A percentile compares a stretch with the other conserved stretches of the same genome.
Conservation (phyloP, 2,113 vertebrate species). For the Hystrix brachyura region DNA sequence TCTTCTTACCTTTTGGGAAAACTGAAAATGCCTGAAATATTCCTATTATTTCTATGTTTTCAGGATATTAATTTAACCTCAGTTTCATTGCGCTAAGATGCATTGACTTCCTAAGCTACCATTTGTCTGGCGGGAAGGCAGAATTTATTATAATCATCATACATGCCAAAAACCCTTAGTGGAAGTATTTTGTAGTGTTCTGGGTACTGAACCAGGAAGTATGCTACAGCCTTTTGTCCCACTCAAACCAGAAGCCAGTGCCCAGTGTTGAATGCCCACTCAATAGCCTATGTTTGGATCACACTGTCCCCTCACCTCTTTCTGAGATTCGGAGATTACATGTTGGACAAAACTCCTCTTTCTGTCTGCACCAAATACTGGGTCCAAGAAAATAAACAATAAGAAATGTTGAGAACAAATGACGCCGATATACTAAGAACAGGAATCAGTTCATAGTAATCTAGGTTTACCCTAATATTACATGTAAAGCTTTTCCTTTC, state of each 20-base stretch:
- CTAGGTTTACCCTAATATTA: not conserved
- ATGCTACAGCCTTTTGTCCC: not conserved
- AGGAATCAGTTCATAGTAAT: not conserved
- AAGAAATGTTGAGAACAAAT: not conserved
- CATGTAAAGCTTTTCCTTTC: accelerated
- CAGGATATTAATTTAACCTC: constrained; percentile 14
- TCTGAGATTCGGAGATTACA: not conserved
- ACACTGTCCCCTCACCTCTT: not conserved
- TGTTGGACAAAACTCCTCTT: not conserved
- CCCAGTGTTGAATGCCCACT: not conserved
- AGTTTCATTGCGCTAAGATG: not conserved
- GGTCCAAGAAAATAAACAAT: not conserved
- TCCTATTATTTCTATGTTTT: not conserved
- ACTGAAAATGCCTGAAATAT: constrained; percentile 32
- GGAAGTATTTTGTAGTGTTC: not conserved
- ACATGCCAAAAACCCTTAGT: not conserved
- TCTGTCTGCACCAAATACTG: not conserved
- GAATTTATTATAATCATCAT: not conserved
- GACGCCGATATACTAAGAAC: not conserved
- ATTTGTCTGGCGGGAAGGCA: not conserved
- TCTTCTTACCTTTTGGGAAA: constrained; percentile 28
- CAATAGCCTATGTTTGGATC: not conserved
- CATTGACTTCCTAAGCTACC: constrained; percentile 42
- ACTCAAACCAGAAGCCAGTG: not conserved
- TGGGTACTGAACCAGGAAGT: not conserved